Evolutionary conservation across 2,888 invertebrate species (phyloP).

Genomic region (Camponotus fellah): DNA sequence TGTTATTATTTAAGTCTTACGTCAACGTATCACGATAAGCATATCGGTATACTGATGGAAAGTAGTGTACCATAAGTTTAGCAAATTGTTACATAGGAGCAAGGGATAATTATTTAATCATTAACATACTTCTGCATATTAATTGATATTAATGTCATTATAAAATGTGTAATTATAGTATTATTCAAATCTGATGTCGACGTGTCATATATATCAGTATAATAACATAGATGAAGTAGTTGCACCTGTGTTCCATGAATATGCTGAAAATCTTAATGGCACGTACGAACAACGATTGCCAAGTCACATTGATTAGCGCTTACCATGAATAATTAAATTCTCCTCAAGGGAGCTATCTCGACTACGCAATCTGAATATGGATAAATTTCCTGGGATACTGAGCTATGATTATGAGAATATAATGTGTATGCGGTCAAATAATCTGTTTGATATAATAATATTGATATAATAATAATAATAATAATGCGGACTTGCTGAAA

Average conservation of each 20-base stretch:
- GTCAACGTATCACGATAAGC: conserved; percentile 22
- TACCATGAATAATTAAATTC: conserved; percentile 26
- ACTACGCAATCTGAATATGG: background rate
- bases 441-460: background rate
- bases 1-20: background rate
- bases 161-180: conserved; percentile 16
- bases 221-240: conserved; percentile 14
- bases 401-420: background rate
- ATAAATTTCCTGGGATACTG: background rate
- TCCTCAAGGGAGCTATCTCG: background rate
- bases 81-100: background rate
- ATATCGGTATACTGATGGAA: background rate
- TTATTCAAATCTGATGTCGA: background rate
- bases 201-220: background rate
- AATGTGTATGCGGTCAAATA: background rate
- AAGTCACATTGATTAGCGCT: conserved; percentile 1
- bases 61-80: background rate
- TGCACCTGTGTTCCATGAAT: background rate
- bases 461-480: background rate
- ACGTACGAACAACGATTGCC: conserved; percentile 13
- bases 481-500: background rate
- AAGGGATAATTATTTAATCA: conserved; percentile 21
- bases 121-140: background rate
- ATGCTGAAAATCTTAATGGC: conserved; percentile 3
- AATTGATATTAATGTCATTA: conserved; percentile 17